Evolutionary conservation across 2,888 invertebrate genomes (phyloP), one percentile per base, ranked within the genome.

Genomic region (Xanthorhoe designata): DNA sequence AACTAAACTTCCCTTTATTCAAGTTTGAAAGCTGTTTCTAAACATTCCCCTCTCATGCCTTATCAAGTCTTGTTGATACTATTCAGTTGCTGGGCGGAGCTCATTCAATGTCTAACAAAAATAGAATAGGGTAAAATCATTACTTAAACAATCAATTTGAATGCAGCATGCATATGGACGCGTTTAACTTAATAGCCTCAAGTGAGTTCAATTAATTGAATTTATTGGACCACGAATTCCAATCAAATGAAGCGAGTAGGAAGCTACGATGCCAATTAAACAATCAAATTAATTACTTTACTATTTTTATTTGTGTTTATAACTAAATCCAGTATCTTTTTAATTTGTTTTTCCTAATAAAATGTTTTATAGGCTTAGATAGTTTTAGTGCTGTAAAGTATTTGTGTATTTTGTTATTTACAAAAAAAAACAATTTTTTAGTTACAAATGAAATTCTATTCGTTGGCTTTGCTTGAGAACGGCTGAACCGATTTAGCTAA

Each of bases 151-250:
- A 29, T 59, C 24, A 62, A 55, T 55, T 55, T 50, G n/a, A 18
- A 32, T 19, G 18, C 51, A 53, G 18, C 19, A 7, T 42, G 60
- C 52, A 61, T 38, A 50, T 24, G 29, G 56, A 51, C 50, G 56
- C 13, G 52, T 45, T 56, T 15, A 38, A 50, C 13, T 54, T 45
- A 54, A 54, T 49, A 57, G 45, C 45, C 18, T 29, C 56, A 56
- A 57, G 64, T 58, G 58, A 56, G 38, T 64, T 51, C 55, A 45
- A 51, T 66, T 62, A 63, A 61, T 65, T 67, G 49, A 58, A 67
- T 63, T 62, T 65, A 64, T 68, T 64, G 63, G 47, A 70, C 66
- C 68, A 60, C 63, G 66, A 61, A 61, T 59, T 55, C 57, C 68
- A 64, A 66, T 68, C 60, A 57, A 72, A 38, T 59, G 49, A 59